Percentiles rank a stretch among this genome's conserved stretches.
These are phyloP conservation scores for Crocuta crocuta DNA, from an alignment of 2,113 vertebrate genomes.

Conservation along the genomic window DNA sequence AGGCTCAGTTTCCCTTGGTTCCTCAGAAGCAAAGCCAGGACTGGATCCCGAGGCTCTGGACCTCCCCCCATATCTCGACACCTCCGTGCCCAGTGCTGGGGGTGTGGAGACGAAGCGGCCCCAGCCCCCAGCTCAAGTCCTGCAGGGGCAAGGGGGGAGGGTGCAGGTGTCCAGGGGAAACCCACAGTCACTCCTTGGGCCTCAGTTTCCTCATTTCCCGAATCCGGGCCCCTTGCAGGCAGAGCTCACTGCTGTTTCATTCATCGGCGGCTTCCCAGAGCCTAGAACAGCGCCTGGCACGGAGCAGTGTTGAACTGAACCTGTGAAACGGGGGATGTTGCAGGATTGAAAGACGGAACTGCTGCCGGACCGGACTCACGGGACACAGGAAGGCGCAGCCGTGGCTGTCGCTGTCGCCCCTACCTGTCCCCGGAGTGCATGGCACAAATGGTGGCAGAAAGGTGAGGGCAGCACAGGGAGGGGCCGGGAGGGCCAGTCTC, in stretches of 20 bases:
- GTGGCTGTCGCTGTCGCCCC: neutral
- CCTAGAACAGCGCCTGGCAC: neutral
- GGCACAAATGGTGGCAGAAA: neutral
- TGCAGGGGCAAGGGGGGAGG: no score
- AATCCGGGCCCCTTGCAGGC: neutral
- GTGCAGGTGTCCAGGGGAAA: neutral
- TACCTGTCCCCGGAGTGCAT: neutral
- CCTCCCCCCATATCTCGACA: fast-evolving
- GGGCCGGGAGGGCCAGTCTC: neutral
- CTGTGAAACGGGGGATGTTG: fast-evolving
- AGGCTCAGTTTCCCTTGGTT: neutral
- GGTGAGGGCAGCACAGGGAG: neutral
- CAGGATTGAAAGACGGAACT: neutral
- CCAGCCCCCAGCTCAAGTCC: fast-evolving
- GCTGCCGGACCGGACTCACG: neutral
- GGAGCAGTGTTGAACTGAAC: fast-evolving
- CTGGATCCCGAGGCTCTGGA: neutral
- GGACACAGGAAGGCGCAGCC: fast-evolving
- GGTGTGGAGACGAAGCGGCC: no score
- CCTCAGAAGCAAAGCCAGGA: neutral
- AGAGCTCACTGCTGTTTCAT: neutral
- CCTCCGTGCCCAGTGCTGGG: neutral
- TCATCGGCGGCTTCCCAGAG: neutral
- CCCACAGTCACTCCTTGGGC: neutral
- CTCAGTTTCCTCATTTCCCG: neutral